Percentiles rank a stretch among this genome's conserved stretches.
These are phyloP conservation scores for Pherbina coryleti DNA, from an alignment of 2,888 invertebrate species.

Conservation along the genomic window DNA sequence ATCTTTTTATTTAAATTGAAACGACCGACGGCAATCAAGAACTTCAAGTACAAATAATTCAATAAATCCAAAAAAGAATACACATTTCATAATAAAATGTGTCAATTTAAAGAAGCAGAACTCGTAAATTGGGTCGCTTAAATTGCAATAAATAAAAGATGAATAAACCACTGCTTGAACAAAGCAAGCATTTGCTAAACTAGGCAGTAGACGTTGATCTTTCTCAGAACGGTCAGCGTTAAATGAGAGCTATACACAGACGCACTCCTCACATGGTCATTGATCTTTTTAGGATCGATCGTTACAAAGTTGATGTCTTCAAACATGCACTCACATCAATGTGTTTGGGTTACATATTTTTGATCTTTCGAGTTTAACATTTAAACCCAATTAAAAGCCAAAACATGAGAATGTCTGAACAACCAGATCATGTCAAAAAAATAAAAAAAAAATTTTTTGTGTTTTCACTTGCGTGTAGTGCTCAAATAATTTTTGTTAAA, in stretches of 20 bases:
- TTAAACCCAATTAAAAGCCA: conserved; percentile 31
- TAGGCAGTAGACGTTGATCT: background rate
- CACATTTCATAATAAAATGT: no score
- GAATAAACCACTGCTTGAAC: background rate
- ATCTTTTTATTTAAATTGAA: no score
- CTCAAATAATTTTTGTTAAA: conserved; percentile 4
- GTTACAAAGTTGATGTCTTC: background rate
- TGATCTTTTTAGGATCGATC: conserved; percentile 26
- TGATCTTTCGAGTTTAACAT: conserved; percentile 9
- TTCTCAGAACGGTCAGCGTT: conserved; percentile 13
- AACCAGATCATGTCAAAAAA: background rate
- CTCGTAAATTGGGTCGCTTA: no score
- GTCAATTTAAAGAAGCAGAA: no score
- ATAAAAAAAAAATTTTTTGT: background rate
- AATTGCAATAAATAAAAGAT: no score
- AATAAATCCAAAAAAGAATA: no score
- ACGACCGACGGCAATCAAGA: no score
- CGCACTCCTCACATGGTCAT: conserved; percentile 31
- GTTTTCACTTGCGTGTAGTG: conserved; percentile 4
- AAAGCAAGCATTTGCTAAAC: background rate
- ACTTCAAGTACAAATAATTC: no score
- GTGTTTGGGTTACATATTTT: no score
- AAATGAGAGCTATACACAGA: background rate
- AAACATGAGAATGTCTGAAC: conserved; percentile 11
- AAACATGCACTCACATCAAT: no score